Conservation (phyloP, 2,113 vertebrate genomes). For the Cryptomyrus ogoouensis region DNA sequence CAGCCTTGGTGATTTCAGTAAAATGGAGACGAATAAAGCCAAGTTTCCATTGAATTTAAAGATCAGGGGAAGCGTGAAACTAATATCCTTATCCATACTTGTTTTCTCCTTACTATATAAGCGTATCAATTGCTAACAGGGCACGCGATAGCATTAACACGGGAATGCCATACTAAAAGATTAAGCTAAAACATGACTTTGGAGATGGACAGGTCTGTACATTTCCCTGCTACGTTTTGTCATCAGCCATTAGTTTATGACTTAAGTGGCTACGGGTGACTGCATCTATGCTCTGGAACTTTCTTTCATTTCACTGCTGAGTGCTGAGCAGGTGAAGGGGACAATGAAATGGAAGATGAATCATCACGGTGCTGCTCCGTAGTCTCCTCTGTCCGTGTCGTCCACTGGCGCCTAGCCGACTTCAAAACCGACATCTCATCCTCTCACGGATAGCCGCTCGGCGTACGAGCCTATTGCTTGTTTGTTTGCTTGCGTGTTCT, state of each 20-base stretch:
- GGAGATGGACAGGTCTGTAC: constrained; percentile 22
- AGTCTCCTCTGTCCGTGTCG: constrained; percentile 28
- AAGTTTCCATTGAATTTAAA: not conserved
- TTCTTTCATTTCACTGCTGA: constrained; percentile 19
- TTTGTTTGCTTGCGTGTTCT: not conserved
- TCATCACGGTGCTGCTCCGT: constrained; percentile 26
- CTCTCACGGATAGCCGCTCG: not conserved
- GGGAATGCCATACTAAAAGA: constrained; percentile 23
- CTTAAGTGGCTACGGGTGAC: constrained; percentile 26
- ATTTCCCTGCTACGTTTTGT: constrained; percentile 22
- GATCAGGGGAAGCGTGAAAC: not conserved
- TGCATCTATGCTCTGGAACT: constrained; percentile 13
- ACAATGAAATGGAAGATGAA: constrained; percentile 30
- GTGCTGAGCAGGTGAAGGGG: constrained; percentile 22
- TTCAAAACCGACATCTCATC: not conserved
- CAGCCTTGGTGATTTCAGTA: not conserved
- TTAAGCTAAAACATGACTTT: constrained; percentile 24
- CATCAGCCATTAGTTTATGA: constrained; percentile 26
- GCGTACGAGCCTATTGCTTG: not conserved
- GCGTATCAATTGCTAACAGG: constrained; percentile 18
- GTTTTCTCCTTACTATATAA: constrained; percentile 10
- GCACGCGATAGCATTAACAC: constrained; percentile 10
- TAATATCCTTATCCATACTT: not conserved
- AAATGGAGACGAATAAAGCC: not conserved
- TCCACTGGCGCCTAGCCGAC: constrained; percentile 12